Conservation (phyloP, 2,888 invertebrate genomes). For the Yponomeuta cagnagella region DNA sequence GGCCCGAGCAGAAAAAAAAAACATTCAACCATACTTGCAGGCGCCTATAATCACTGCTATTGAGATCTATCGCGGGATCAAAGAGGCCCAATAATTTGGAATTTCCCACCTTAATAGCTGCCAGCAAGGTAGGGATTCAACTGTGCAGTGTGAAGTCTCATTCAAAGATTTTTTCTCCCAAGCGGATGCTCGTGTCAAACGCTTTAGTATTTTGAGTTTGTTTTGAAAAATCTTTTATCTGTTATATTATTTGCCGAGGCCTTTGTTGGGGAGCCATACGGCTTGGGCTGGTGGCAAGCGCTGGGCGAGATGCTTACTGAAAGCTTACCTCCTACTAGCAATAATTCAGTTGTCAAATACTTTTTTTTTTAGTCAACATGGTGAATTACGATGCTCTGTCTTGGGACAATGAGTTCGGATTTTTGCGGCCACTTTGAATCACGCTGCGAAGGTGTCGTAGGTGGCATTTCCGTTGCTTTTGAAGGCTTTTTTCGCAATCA, state of each 20-base stretch:
- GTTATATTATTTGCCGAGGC: slow-evolving; percentile 69
- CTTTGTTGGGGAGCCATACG: slow-evolving; percentile 52
- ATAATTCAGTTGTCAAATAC: slow-evolving; percentile 76
- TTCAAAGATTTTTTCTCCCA: slow-evolving; percentile 36
- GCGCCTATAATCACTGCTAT: slow-evolving; percentile 76
- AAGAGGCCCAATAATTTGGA: slow-evolving; percentile 53
- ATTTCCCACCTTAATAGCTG: slow-evolving; percentile 61
- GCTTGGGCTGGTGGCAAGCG: slow-evolving; percentile 37
- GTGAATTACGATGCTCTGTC: slow-evolving; percentile 64
- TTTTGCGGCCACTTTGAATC: slow-evolving; percentile 61
- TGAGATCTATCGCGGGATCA: slow-evolving; percentile 74
- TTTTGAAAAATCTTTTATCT: slow-evolving; percentile 77
- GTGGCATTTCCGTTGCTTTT: slow-evolving; percentile 64
- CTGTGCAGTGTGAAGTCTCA: background rate
- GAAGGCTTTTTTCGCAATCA: background rate
- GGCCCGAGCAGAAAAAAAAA: slow-evolving; percentile 58
- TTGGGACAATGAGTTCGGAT: slow-evolving; percentile 60
- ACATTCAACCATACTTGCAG: slow-evolving; percentile 73
- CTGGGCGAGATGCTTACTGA: slow-evolving; percentile 54
- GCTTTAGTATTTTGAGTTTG: slow-evolving; percentile 76
- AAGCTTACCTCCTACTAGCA: slow-evolving; percentile 52
- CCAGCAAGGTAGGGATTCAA: slow-evolving; percentile 55
- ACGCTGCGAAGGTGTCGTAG: slow-evolving; percentile 45
- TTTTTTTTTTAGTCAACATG: slow-evolving; percentile 44
- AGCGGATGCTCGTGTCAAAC: slow-evolving; percentile 77